Conservation (phyloP, 2,113 vertebrate species). For the Athene noctua region DNA sequence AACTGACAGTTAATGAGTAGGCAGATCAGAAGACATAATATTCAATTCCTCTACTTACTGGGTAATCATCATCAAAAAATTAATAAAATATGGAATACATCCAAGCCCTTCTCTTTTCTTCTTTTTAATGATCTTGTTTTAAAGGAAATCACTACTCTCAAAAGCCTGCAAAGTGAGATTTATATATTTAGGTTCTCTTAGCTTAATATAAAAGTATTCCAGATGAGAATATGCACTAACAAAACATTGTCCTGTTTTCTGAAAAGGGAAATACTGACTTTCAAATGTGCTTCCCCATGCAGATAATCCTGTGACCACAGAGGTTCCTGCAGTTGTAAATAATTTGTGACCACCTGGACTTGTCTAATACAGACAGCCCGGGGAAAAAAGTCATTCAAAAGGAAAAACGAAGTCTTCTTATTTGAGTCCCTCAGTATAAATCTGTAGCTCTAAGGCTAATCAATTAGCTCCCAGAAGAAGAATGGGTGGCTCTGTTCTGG, state of each 20-base stretch:
- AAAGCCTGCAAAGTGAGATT: neutral
- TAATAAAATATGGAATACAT: neutral
- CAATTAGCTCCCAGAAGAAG: constrained; percentile 45
- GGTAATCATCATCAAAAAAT: neutral
- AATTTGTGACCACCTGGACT: constrained; percentile 57
- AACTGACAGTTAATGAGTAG: neutral
- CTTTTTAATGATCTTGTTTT: neutral
- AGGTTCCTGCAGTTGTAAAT: constrained; percentile 52
- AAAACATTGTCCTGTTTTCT: constrained; percentile 46
- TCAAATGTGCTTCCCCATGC: constrained; percentile 25
- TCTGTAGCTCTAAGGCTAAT: constrained; percentile 37
- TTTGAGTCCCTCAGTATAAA: neutral
- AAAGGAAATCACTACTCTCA: neutral
- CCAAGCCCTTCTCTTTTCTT: neutral
- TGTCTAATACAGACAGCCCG: constrained; percentile 24
- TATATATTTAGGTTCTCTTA: neutral
- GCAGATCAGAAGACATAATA: neutral
- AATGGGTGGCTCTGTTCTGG: constrained; percentile 47
- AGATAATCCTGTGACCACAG: constrained; percentile 55
- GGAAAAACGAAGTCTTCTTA: neutral
- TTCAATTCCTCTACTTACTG: neutral
- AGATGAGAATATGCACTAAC: constrained; percentile 1
- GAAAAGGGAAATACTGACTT: constrained; percentile 22
- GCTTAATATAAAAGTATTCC: neutral
- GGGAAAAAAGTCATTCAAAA: constrained; percentile 43